phyloP scores from a whole-genome alignment of 2,888 invertebrate species.

The Pollenia labialis region DNA sequence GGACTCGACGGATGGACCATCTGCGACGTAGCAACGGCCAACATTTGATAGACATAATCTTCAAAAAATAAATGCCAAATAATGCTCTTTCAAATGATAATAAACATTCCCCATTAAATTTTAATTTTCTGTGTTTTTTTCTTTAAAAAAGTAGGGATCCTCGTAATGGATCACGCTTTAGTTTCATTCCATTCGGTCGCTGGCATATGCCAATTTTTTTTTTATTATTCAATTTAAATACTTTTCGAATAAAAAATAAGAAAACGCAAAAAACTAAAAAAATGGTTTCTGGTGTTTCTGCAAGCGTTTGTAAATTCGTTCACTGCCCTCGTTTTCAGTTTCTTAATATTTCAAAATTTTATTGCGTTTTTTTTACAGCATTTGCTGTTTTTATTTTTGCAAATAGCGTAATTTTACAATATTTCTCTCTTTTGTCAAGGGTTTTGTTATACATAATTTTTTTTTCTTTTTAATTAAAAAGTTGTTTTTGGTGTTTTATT shows the following conservation, averaged over 20 bases:
- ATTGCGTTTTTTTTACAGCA: neutral
- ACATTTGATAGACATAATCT: too few relatives aligned
- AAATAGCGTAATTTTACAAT: constrained; percentile 33
- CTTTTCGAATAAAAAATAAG: constrained; percentile 5
- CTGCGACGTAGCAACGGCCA: too few relatives aligned
- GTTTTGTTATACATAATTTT: neutral
- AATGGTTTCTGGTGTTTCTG: constrained; percentile 37
- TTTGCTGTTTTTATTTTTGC: neutral
- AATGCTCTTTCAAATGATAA: too few relatives aligned
- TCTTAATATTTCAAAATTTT: constrained; percentile 42
- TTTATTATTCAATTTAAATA: constrained; percentile 47
- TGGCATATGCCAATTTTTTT: constrained; percentile 65
- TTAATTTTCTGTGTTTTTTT: too few relatives aligned
- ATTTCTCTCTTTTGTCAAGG: constrained; percentile 41
- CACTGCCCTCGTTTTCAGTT: constrained; percentile 63
- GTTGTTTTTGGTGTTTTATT: neutral
- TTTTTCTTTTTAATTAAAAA: neutral
- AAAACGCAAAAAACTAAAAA: constrained; percentile 16
- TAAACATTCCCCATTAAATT: too few relatives aligned
- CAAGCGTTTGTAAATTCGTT: constrained; percentile 48
- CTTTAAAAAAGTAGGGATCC: too few relatives aligned
- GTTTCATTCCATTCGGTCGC: constrained; percentile 35
- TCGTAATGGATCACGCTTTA: too few relatives aligned
- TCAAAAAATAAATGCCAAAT: too few relatives aligned
- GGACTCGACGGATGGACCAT: too few relatives aligned